Conservation (phyloP, 2,113 vertebrate genomes). For the Limnothrissa miodon region DNA sequence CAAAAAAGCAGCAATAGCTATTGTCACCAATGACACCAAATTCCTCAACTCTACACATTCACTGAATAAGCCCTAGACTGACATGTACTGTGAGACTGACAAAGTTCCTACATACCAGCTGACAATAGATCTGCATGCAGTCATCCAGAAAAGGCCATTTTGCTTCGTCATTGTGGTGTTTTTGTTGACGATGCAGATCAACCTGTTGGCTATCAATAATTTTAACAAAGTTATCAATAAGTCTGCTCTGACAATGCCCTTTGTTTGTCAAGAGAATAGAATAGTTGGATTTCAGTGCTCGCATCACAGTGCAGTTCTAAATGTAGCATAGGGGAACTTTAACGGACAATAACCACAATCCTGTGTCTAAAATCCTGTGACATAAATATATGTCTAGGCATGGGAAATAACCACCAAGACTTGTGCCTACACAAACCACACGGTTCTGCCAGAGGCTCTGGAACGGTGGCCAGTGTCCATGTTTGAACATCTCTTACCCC, state of each 20-base stretch:
- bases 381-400: constrained; percentile 70
- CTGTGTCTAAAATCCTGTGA: not conserved
- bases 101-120: not conserved
- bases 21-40: not conserved
- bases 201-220: not conserved
- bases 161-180: not conserved
- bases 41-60: not conserved
- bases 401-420: constrained; percentile 85
- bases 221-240: not conserved
- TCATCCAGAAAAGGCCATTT: not conserved
- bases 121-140: not conserved
- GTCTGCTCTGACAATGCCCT: not conserved
- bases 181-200: not conserved
- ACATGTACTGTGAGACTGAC: not conserved
- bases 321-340: not conserved
- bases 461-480: constrained; percentile 83
- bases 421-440: constrained; percentile 88
- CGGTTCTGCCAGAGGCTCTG: constrained; percentile 82
- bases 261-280: not conserved
- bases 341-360: not conserved
- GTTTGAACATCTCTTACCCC: constrained; percentile 81
- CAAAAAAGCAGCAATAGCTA: not conserved
- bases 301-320: not conserved
- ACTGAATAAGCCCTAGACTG: not conserved
- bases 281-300: not conserved